Conservation (phyloP, 2,113 vertebrate genomes). For the Baryphthengus martii region DNA sequence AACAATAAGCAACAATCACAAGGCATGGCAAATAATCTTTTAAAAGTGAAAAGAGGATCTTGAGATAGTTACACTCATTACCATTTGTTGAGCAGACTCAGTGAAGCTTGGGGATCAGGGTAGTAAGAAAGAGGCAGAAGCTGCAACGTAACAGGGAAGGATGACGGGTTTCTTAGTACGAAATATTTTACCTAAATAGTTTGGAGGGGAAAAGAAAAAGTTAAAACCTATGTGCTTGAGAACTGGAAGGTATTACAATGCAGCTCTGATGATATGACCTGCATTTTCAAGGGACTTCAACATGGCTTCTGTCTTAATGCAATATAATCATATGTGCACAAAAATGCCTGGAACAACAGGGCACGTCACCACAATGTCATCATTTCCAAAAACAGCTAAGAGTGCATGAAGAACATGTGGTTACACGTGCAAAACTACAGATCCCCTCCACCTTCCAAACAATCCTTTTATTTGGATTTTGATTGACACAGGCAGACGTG, state of each 20-base stretch:
- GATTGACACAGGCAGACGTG: not conserved
- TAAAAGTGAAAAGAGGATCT: slow-evolving; percentile 4
- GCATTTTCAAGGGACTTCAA: slow-evolving; percentile 13
- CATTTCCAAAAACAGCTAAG: not conserved
- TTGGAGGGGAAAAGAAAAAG: slow-evolving; percentile 19
- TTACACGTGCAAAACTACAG: not conserved
- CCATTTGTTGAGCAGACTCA: slow-evolving; percentile 90
- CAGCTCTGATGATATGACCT: not conserved
- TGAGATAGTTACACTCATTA: slow-evolving; percentile 54
- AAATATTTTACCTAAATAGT: slow-evolving; percentile 85
- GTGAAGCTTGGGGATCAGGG: slow-evolving; percentile 83
- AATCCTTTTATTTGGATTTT: not conserved
- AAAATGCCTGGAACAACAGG: not conserved
- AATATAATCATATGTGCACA: not conserved
- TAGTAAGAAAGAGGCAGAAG: slow-evolving; percentile 87
- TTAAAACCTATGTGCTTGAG: slow-evolving; percentile 8
- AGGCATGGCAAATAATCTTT: not conserved
- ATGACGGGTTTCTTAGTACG: slow-evolving; percentile 88
- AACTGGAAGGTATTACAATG: not conserved
- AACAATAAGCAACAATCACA: not conserved
- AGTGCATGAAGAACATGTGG: not conserved
- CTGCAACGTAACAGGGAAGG: slow-evolving; percentile 87
- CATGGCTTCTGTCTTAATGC: not conserved
- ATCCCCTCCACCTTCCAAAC: accelerated
- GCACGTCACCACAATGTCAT: not conserved